Base-by-base conservation (phyloP, 2,888 invertebrate species). In the Omphaloscelis lunosa region DNA sequence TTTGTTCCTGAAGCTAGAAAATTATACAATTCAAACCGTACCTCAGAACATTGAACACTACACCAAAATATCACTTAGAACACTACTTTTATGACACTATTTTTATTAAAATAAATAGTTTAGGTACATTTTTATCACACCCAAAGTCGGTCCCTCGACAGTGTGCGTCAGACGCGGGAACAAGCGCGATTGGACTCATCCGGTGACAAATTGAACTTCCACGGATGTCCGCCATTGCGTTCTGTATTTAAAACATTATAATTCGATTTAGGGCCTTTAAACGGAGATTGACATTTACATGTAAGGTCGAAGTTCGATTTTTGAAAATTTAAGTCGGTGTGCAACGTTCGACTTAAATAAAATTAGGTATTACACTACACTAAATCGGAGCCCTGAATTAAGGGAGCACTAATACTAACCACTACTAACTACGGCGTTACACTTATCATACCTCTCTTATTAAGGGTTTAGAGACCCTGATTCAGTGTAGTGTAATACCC, bases 221-320 rank as follows among this genome's bases (percentile, higher is more conserved):
- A 80, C 88, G 88, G 88, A 88, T 75, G 86, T 88, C 88, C 88
- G 88, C 72, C 87, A 84, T 89, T 82, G 80, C 72, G 67, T 71
- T 72, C 72, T 65, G 83, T 80, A 87, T 88, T 85, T 83, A 88
- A 89, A 89, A 88, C 80, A 80, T 79, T 76, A 76, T 62, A 72
- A 68, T 86, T 86, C 79, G 66, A 85, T 86, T 78, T 81, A 63
- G 81, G 75, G 48, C 27, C 59, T 45, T 77, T 72, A 34, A 51
- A 68, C 20, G 7, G 53, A 23, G 20, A 72, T 70, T 69, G 23
- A 3, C 15, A 56, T 69, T 68, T 41, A 4, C 23, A 51, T 72
- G 58, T 15, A 39, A 48, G 12, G n/a, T 74, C 68, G 0, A 5
- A 1, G 53, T 70, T 79, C 39, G 62, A 79, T 27, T 62, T 79